Conservation (phyloP, 2,797 vertebrate genomes). For the Xenops minutus region DNA sequence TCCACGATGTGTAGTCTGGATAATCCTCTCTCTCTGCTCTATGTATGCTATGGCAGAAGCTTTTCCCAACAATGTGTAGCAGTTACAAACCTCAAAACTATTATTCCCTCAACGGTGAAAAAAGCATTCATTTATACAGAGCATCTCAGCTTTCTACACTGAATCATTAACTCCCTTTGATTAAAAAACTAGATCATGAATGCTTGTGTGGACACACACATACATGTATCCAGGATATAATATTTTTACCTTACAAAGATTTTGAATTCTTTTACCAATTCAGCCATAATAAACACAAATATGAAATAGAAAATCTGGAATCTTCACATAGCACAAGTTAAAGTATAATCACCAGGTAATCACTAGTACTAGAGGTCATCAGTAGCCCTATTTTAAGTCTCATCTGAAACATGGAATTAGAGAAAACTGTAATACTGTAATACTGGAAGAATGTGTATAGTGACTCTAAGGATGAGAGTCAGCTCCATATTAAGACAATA, state of each 20-base stretch:
- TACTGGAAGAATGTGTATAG: background rate
- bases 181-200: background rate
- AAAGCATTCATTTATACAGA: background rate
- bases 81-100: background rate
- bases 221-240: background rate
- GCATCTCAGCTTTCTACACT: background rate
- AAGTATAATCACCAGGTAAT: background rate
- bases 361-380: background rate
- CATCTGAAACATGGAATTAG: background rate
- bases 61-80: too few relatives aligned
- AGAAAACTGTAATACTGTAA: background rate
- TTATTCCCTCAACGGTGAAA: background rate
- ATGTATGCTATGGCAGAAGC: too few relatives aligned
- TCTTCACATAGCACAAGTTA: background rate
- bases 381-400: background rate
- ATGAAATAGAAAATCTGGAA: background rate
- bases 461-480: background rate
- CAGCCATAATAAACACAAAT: background rate
- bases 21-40: too few relatives aligned
- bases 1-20: too few relatives aligned
- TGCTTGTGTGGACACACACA: background rate
- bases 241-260: background rate
- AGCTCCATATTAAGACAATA: background rate
- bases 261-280: background rate
- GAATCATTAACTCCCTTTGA: background rate